Conservation (phyloP, 1,140 invertebrate species). For the Meteorus sp. region DNA sequence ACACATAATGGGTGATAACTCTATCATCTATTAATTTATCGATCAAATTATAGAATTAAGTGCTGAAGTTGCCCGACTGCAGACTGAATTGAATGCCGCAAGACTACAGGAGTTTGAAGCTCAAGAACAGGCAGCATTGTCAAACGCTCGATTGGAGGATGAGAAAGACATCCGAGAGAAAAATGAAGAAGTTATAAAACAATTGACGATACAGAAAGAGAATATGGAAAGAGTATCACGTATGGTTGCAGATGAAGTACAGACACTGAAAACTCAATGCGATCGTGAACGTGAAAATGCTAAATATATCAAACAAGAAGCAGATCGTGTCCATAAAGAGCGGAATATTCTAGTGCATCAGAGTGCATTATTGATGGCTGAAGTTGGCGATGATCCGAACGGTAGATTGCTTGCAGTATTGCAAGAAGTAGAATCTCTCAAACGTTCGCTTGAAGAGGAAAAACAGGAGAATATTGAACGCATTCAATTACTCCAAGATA, state of each 20-base stretch:
- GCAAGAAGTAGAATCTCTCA: slow-evolving; percentile 66
- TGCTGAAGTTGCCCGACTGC: slow-evolving; percentile 65
- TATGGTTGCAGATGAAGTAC: slow-evolving; percentile 66
- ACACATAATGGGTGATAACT: background rate
- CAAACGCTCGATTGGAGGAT: slow-evolving; percentile 61
- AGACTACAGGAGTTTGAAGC: slow-evolving; percentile 72
- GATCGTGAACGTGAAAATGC: slow-evolving; percentile 65
- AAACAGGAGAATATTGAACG: slow-evolving; percentile 59
- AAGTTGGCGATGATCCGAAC: slow-evolving; percentile 60
- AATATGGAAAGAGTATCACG: slow-evolving; percentile 67
- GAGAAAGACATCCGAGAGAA: slow-evolving; percentile 47
- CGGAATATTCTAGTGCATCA: slow-evolving; percentile 68
- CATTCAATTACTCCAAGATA: slow-evolving; percentile 64
- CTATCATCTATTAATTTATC: too few relatives aligned
- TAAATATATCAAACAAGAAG: slow-evolving; percentile 57
- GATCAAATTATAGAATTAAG: slow-evolving; percentile 60
- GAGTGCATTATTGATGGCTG: slow-evolving; percentile 67
- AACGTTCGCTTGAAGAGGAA: slow-evolving; percentile 65
- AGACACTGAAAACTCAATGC: slow-evolving; percentile 63
- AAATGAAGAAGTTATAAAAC: slow-evolving; percentile 53
- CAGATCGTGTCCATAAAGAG: slow-evolving; percentile 62
- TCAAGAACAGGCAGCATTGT: slow-evolving; percentile 61
- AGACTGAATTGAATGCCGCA: slow-evolving; percentile 68
- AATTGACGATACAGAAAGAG: slow-evolving; percentile 62
- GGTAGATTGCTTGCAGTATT: slow-evolving; percentile 61